Conservation (phyloP, 2,888 invertebrate species). For the Orthonychiurus folsomi region DNA sequence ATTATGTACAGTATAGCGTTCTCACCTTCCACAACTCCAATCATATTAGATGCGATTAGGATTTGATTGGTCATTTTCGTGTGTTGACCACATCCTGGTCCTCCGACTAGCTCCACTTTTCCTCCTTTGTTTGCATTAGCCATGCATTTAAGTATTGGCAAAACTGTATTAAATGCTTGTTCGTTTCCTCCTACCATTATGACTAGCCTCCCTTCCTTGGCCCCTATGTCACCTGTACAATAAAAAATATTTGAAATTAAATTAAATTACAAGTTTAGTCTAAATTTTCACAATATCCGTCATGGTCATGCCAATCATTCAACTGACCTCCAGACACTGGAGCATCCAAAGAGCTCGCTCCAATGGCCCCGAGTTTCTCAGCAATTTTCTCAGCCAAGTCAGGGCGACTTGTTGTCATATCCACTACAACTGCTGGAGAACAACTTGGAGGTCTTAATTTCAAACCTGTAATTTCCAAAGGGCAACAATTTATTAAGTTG, state of each 20-base stretch:
- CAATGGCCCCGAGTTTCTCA: conserved; percentile 5
- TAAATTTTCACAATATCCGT: too few species aligned
- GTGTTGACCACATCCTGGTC: conserved; percentile 21
- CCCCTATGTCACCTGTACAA: conserved; percentile 25
- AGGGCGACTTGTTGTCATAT: conserved; percentile 25
- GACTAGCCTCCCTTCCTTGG: conserved; percentile 19
- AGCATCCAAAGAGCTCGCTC: conserved; percentile 16
- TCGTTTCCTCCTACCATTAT: conserved; percentile 21
- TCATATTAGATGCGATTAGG: conserved; percentile 20
- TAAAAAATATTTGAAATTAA: not conserved
- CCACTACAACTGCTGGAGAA: conserved; percentile 16
- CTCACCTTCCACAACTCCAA: conserved; percentile 23
- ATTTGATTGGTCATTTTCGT: conserved; percentile 28
- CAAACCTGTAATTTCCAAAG: too few species aligned
- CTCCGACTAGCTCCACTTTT: conserved; percentile 18
- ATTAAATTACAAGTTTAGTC: too few species aligned
- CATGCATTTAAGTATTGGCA: conserved; percentile 18
- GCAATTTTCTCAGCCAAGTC: conserved; percentile 20
- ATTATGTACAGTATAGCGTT: too few species aligned
- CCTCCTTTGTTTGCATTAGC: conserved; percentile 24
- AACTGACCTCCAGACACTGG: conserved; percentile 20
- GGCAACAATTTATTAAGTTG: not conserved
- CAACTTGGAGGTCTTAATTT: too few species aligned
- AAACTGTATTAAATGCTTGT: conserved; percentile 17
- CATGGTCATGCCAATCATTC: too few species aligned